These are phyloP conservation scores for Drosophila meridiana DNA, from an alignment of 2,888 invertebrate genomes.

Conservation along the genomic window DNA sequence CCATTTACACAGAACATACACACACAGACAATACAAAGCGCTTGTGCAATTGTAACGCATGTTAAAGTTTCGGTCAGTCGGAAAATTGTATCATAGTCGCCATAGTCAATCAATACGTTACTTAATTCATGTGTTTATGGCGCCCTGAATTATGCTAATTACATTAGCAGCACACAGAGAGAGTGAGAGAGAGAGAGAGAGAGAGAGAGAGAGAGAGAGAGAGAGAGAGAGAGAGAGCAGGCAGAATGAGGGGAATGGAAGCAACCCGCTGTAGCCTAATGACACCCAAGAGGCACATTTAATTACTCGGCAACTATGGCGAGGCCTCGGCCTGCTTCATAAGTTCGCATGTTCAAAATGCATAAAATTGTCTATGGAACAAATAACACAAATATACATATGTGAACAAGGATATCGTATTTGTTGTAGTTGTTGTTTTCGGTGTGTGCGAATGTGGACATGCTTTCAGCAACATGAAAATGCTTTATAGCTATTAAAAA, in stretches of 20 bases:
- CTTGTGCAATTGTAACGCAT: constrained; percentile 30
- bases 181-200: background rate
- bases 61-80: constrained; percentile 20
- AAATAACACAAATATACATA: constrained; percentile 29
- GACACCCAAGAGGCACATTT: constrained; percentile 61
- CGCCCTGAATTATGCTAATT: constrained; percentile 61
- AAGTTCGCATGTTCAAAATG: constrained; percentile 71
- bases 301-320: constrained; percentile 45
- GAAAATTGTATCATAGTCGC: constrained; percentile 40
- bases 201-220: background rate
- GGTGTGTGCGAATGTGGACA: constrained; percentile 30
- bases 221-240: background rate
- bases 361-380: constrained; percentile 60
- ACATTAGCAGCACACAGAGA: constrained; percentile 45
- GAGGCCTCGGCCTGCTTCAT: constrained; percentile 28
- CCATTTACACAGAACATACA: constrained; percentile 42
- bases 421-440: background rate
- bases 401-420: constrained; percentile 9
- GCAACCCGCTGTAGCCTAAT: constrained; percentile 29
- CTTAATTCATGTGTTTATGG: constrained; percentile 67
- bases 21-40: constrained; percentile 9
- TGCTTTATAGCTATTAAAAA: constrained; percentile 76
- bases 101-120: constrained; percentile 67
- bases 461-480: constrained; percentile 74
- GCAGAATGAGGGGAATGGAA: background rate